Conservation (phyloP, 2,888 invertebrate species). For the Plebejus argus region DNA sequence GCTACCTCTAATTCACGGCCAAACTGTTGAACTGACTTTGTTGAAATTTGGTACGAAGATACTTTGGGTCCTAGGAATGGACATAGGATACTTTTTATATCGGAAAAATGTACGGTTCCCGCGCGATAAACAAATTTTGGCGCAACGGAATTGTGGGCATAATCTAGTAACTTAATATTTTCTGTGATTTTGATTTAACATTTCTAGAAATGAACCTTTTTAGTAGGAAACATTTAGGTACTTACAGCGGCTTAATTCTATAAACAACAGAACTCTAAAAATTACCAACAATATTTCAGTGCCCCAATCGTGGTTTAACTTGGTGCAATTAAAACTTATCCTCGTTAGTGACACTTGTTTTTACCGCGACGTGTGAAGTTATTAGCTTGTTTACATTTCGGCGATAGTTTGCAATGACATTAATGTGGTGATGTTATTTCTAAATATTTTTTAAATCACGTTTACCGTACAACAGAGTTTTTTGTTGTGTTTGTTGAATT, state of each 20-base stretch:
- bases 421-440: not conserved
- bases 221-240: not conserved
- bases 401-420: not conserved
- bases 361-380: conserved; percentile 43
- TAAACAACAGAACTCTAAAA: not conserved
- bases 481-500: not conserved
- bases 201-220: not conserved
- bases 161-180: too few species aligned
- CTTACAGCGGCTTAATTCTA: not conserved
- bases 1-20: too few species aligned
- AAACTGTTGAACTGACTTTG: too few species aligned
- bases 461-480: not conserved
- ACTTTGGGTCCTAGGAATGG: too few species aligned
- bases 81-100: too few species aligned
- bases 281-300: conserved; percentile 39
- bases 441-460: not conserved
- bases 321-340: conserved; percentile 70
- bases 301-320: conserved; percentile 51
- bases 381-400: conserved; percentile 30
- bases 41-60: too few species aligned
- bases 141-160: too few species aligned
- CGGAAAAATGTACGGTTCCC: too few species aligned
- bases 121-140: too few species aligned
- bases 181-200: too few species aligned
- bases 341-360: conserved; percentile 48